phyloP scores from a whole-genome alignment of 2,113 vertebrate species.

The Ivindomyrus marchei region DNA sequence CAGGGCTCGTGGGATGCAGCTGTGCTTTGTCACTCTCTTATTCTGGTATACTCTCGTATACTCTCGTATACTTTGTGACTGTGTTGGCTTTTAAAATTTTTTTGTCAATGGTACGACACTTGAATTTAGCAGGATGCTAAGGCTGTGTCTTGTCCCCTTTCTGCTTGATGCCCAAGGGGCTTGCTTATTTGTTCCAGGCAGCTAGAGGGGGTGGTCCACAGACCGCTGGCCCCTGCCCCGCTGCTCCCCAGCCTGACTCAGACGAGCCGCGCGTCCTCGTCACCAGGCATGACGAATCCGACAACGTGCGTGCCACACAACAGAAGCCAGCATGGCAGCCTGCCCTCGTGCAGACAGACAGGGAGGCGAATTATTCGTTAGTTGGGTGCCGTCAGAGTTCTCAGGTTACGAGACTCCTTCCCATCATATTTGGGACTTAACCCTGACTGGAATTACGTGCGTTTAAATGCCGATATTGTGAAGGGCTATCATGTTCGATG shows the following conservation, averaged over 20 bases:
- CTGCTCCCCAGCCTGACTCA: not conserved
- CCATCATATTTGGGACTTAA: not conserved
- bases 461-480: not conserved
- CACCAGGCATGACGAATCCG: slow-evolving; percentile 8
- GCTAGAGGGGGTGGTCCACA: not conserved
- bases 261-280: not conserved
- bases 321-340: not conserved
- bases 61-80: not conserved
- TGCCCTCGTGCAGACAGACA: not conserved
- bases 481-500: not conserved
- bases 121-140: not conserved
- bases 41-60: not conserved
- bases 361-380: not conserved
- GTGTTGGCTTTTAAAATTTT: not conserved
- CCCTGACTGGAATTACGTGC: not conserved
- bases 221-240: not conserved
- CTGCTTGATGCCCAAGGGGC: not conserved
- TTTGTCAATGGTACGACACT: not conserved
- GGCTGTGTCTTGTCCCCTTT: not conserved
- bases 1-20: not conserved
- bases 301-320: not conserved
- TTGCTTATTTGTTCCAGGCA: not conserved
- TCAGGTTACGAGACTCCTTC: not conserved
- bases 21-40: not conserved
- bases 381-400: not conserved